These are phyloP conservation scores for Zaprionus nigranus DNA, from an alignment of 1,140 invertebrate genomes.

Conservation along the genomic window DNA sequence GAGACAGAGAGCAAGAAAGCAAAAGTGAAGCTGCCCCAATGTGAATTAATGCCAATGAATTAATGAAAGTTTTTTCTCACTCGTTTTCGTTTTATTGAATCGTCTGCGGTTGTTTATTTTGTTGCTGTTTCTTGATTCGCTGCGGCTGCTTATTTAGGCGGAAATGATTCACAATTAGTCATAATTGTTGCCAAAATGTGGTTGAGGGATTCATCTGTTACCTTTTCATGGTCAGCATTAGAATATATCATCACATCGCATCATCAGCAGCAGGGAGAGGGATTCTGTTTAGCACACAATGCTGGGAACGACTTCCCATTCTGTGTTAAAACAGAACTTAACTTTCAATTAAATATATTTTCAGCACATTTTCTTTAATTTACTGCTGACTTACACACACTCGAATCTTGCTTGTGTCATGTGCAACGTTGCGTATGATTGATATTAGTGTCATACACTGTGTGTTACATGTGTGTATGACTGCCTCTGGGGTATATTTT, in stretches of 20 bases:
- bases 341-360: slow-evolving; percentile 36
- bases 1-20: slow-evolving; percentile 4
- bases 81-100: slow-evolving; percentile 50
- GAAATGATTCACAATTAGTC: slow-evolving; percentile 63
- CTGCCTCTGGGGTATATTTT: slow-evolving; percentile 41
- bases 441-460: slow-evolving; percentile 67
- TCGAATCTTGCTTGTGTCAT: slow-evolving; percentile 28
- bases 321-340: slow-evolving; percentile 17
- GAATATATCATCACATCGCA: background rate
- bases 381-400: background rate
- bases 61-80: slow-evolving; percentile 67
- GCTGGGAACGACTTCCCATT: slow-evolving; percentile 27
- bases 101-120: background rate
- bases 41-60: slow-evolving; percentile 68
- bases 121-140: slow-evolving; percentile 10
- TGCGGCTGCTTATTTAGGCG: slow-evolving; percentile 4
- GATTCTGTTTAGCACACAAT: slow-evolving; percentile 45
- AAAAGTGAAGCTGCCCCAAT: slow-evolving; percentile 47
- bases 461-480: background rate
- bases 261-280: background rate
- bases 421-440: slow-evolving; percentile 79
- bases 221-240: slow-evolving; percentile 4
- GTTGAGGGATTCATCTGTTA: slow-evolving; percentile 10
- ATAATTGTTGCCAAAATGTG: slow-evolving; percentile 44
- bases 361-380: slow-evolving; percentile 27